These are phyloP conservation scores for Eulacestoma nigropectus DNA, from an alignment of 2,113 vertebrate genomes.

Conservation along the genomic window DNA sequence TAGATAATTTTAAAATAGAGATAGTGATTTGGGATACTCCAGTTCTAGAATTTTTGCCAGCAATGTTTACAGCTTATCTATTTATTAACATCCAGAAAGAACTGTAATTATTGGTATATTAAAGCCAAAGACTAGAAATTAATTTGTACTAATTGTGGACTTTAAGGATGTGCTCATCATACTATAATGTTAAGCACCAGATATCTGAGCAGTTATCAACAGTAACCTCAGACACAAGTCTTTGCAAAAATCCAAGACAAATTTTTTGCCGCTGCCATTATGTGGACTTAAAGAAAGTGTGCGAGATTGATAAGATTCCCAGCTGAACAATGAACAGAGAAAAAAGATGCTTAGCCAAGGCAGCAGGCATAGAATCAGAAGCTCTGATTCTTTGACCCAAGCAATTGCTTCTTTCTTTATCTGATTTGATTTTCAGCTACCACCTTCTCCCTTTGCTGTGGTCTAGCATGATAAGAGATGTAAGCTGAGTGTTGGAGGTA, in stretches of 20 bases:
- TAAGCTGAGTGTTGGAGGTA: background rate
- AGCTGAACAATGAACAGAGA: background rate
- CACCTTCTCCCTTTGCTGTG: background rate
- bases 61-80: background rate
- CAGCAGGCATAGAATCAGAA: background rate
- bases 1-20: background rate
- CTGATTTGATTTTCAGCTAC: background rate
- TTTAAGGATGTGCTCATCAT: background rate
- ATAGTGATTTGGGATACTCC: background rate
- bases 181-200: background rate
- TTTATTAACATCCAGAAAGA: background rate
- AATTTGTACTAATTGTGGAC: background rate
- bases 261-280: background rate
- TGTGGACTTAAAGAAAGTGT: background rate
- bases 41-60: background rate
- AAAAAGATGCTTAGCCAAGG: background rate
- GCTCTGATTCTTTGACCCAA: background rate
- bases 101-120: background rate
- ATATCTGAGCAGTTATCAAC: background rate
- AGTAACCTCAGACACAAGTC: background rate
- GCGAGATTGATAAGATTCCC: background rate
- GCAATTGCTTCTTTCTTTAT: background rate
- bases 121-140: background rate
- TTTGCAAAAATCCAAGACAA: background rate
- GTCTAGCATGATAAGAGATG: background rate